A percentile compares a stretch with the other conserved stretches of the same genome.
These are phyloP conservation scores for Masticophis lateralis DNA, from an alignment of 2,797 vertebrate genomes.

Conservation along the genomic window DNA sequence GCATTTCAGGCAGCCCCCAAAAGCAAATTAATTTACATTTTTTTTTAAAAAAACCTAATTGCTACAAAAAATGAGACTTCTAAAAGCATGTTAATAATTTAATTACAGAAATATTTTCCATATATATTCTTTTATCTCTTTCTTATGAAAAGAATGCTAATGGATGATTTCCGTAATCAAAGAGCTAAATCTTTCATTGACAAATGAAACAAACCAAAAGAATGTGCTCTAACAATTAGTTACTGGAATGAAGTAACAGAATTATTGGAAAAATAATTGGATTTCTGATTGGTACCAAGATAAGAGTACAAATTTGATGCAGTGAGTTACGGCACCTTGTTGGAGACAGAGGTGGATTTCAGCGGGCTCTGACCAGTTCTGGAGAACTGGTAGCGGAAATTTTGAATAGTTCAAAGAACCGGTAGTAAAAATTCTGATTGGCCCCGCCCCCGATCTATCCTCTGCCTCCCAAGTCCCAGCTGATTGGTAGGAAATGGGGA, in stretches of 20 bases:
- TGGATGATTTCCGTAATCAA: slow-evolving; percentile 45
- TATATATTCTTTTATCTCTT: slow-evolving; percentile 31
- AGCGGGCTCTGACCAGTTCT: too few species aligned
- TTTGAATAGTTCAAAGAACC: too few species aligned
- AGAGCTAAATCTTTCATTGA: slow-evolving; percentile 15
- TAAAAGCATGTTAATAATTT: slow-evolving; percentile 48
- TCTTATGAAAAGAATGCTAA: slow-evolving; percentile 42
- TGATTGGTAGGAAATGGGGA: too few species aligned
- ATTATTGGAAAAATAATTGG: background rate
- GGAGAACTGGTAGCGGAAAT: too few species aligned
- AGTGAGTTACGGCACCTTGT: background rate
- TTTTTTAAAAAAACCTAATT: slow-evolving; percentile 52
- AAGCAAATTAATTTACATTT: slow-evolving; percentile 56
- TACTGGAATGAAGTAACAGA: background rate
- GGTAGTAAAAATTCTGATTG: too few species aligned
- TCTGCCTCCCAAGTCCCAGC: too few species aligned
- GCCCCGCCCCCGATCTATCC: too few species aligned
- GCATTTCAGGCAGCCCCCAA: background rate
- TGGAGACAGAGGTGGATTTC: background rate
- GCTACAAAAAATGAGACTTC: background rate
- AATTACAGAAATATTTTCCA: slow-evolving; percentile 43
- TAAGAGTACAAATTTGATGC: background rate
- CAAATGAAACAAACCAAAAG: background rate
- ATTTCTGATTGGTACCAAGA: background rate
- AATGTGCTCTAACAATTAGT: background rate